Evolutionary conservation across 1,140 invertebrate genomes (phyloP), one percentile per base, ranked within the genome.

Genomic region (Drosophila fuyamai): DNA sequence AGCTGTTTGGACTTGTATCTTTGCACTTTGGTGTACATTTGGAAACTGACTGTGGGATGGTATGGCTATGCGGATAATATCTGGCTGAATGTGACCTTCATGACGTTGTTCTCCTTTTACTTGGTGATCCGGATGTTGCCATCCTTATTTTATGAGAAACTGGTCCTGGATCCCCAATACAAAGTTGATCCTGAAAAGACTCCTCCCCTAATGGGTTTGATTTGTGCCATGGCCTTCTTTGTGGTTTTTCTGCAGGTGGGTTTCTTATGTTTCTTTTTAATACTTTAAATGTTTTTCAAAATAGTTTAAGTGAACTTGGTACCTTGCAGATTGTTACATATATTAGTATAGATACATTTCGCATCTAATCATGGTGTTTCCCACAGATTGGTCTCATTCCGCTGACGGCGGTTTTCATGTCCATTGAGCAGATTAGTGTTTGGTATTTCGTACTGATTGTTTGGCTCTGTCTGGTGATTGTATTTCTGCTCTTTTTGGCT

Each of bases 71-170:
- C 67, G 0, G 54, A 70, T 3, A 0, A 44, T 1, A 35, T 54
- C 0, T 88, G 83, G 83, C 59, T 80, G 4, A 88, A 71, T 40
- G 53, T 88, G 2, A 60, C 53, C 5, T 88, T 54, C 32, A 75
- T 71, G 48, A 7, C 29, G 0, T 1, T 89, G 0, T 57, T 88
- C 1, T 43, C 72, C 29, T 32, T 14, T 0, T 88, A 88, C 6
- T 35, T 88, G 54, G 41, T 74, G 0, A 0, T 89, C 0, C 72
- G 83, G 0, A 23, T 10, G 2, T 8, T 88, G 40, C 83, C 83
- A 0, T 23, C 47, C 14, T 8, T 80, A 0, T 71, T 88, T 5
- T 88, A 77, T 7, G 71, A 48, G 35, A 80, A 77, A 13, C 8
- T 88, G 0, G 2, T 70, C 1, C 32, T 88, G 44, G 63, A 68